These are phyloP conservation scores for Drosophila tanythrix DNA, from an alignment of 2,888 invertebrate genomes.

Conservation along the genomic window DNA sequence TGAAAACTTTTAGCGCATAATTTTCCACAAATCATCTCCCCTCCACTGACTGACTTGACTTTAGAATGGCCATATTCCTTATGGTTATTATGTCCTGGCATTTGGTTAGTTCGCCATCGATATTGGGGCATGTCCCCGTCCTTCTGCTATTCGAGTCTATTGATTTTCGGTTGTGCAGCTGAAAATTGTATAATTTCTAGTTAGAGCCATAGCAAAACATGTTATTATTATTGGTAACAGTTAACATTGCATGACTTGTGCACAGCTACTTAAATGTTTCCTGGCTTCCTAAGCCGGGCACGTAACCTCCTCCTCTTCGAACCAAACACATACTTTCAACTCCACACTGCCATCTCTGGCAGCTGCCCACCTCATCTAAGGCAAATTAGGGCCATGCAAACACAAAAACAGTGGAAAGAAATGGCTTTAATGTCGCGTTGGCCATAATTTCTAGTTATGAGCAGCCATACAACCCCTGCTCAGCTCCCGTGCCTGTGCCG, in stretches of 20 bases:
- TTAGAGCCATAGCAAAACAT: conserved; percentile 34
- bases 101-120: conserved; percentile 64
- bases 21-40: conserved; percentile 22
- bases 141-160: conserved; percentile 11
- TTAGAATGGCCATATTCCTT: conserved; percentile 51
- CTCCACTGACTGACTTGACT: not conserved
- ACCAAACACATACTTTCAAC: not conserved
- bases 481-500: conserved; percentile 11
- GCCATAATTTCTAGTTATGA: conserved; percentile 77
- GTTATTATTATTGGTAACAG: conserved; percentile 37
- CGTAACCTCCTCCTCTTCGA: conserved; percentile 1
- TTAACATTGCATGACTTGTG: conserved; percentile 73
- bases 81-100: conserved; percentile 33
- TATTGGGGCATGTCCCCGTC: conserved; percentile 18
- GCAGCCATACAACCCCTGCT: conserved; percentile 21
- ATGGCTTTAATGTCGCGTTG: conserved; percentile 82
- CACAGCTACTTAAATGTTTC: conserved; percentile 32
- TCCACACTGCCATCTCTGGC: not conserved
- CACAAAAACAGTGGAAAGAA: conserved; percentile 57
- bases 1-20: conserved; percentile 61
- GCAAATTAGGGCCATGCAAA: conserved; percentile 72
- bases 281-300: conserved; percentile 18
- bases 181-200: conserved; percentile 50
- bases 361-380: conserved; percentile 11
- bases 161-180: conserved; percentile 24